Percentiles rank a stretch among this genome's conserved stretches.
Conservation (phyloP, 2,113 vertebrate genomes). For the Ia io region DNA sequence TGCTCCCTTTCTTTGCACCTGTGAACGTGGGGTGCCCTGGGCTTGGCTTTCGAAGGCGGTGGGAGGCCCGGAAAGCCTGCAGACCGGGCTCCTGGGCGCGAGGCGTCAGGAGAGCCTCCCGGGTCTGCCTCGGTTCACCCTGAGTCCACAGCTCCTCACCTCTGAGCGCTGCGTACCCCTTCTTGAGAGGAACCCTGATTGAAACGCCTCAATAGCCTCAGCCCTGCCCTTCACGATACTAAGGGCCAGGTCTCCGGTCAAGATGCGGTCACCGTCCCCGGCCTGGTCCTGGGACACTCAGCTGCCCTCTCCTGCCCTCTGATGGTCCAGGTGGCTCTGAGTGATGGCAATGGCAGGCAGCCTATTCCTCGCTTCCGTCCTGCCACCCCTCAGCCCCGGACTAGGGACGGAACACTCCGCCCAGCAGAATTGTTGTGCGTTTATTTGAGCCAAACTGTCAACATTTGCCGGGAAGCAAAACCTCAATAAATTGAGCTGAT, state of each 20-base stretch:
- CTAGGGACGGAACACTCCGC: background rate
- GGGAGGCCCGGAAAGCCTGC: background rate
- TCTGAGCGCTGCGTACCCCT: background rate
- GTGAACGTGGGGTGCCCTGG: background rate
- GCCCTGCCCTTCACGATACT: rapidly evolving
- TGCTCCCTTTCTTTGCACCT: background rate
- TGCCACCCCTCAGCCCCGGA: background rate
- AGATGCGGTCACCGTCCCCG: no score
- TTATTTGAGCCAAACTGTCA: no score
- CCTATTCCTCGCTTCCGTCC: background rate
- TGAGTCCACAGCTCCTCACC: background rate
- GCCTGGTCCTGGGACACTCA: background rate
- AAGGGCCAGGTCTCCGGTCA: background rate
- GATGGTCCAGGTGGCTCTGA: background rate
- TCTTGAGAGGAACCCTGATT: background rate
- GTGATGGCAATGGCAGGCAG: background rate
- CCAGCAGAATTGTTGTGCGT: background rate
- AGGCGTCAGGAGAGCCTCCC: background rate
- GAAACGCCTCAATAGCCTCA: no score
- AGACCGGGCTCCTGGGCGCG: no score
- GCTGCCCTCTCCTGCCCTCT: rapidly evolving
- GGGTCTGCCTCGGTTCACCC: background rate
- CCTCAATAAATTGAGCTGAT: no score
- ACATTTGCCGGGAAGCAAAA: no score
- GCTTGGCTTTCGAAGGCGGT: background rate